A percentile compares a stretch with the other conserved stretches of the same genome.
Conservation (phyloP, 2,888 invertebrate genomes). For the Hesperia comma region DNA sequence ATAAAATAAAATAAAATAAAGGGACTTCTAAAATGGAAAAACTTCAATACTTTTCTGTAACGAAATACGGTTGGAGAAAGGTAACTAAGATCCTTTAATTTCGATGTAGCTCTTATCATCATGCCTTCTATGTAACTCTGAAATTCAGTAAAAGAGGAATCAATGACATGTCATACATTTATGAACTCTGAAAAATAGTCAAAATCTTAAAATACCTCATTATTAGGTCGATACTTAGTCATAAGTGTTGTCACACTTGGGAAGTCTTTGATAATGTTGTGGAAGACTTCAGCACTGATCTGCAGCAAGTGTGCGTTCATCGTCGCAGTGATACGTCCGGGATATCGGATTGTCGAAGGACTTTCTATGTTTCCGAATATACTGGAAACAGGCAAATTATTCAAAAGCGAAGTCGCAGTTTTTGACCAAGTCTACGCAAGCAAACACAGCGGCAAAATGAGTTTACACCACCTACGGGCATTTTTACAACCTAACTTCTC, state of each 20-base stretch:
- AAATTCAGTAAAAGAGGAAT: constrained; percentile 21
- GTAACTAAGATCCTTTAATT: constrained; percentile 37
- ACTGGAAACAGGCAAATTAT: constrained; percentile 46
- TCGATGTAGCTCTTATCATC: constrained; percentile 34
- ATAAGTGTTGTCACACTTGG: constrained; percentile 54
- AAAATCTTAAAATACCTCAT: constrained; percentile 43
- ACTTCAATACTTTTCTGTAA: constrained; percentile 4
- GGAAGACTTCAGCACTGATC: constrained; percentile 60
- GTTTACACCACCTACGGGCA: too few relatives aligned
- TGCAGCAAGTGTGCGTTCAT: constrained; percentile 61
- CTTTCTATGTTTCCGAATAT: constrained; percentile 68
- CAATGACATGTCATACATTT: not conserved
- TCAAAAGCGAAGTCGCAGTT: too few relatives aligned
- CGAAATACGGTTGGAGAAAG: constrained; percentile 2
- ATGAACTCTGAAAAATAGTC: not conserved
- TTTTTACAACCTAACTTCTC: too few relatives aligned
- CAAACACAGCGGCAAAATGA: too few relatives aligned
- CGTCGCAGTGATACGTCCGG: constrained; percentile 53
- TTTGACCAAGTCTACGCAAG: too few relatives aligned
- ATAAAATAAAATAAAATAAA: too few relatives aligned
- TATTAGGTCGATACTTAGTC: constrained; percentile 46
- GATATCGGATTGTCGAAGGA: constrained; percentile 48
- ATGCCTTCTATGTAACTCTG: constrained; percentile 59
- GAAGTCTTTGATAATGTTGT: constrained; percentile 63
- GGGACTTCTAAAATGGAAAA: constrained; percentile 46